These are phyloP conservation scores for Volucella inanis DNA, from an alignment of 2,888 invertebrate species.

Conservation along the genomic window DNA sequence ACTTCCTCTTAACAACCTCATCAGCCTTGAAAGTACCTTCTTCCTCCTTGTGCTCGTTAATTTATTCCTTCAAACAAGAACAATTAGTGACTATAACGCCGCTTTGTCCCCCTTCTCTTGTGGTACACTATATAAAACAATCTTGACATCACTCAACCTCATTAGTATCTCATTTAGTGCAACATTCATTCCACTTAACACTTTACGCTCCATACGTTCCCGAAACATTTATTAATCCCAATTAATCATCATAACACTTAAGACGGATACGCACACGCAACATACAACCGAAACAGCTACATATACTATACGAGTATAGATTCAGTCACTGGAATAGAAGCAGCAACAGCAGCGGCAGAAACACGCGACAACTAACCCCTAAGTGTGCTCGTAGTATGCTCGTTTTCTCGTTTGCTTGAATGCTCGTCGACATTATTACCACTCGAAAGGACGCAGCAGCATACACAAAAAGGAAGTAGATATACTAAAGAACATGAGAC, in stretches of 20 bases:
- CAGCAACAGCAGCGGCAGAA: too few species aligned
- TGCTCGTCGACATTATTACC: slow-evolving; percentile 21
- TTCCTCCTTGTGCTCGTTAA: not conserved
- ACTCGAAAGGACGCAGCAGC: not conserved
- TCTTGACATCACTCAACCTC: slow-evolving; percentile 64
- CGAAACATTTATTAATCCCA: slow-evolving; percentile 71
- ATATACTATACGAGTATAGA: not conserved
- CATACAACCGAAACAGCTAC: slow-evolving; percentile 2
- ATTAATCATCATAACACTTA: slow-evolving; percentile 71
- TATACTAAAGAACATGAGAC: not conserved
- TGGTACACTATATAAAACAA: slow-evolving; percentile 44
- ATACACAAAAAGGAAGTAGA: slow-evolving; percentile 1
- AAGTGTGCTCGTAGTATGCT: too few species aligned
- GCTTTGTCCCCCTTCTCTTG: not conserved
- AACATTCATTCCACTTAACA: slow-evolving; percentile 73
- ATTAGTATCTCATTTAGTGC: slow-evolving; percentile 73
- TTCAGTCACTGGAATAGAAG: not conserved
- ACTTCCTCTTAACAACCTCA: too few species aligned
- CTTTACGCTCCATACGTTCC: slow-evolving; percentile 65
- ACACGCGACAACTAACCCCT: slow-evolving; percentile 11
- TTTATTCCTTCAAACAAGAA: not conserved
- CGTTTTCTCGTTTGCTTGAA: too few species aligned
- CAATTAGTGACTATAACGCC: slow-evolving; percentile 39
- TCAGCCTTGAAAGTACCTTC: too few species aligned
- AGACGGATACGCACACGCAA: slow-evolving; percentile 16